Conservation (phyloP, 2,113 vertebrate genomes). For the Numenius arquata region DNA sequence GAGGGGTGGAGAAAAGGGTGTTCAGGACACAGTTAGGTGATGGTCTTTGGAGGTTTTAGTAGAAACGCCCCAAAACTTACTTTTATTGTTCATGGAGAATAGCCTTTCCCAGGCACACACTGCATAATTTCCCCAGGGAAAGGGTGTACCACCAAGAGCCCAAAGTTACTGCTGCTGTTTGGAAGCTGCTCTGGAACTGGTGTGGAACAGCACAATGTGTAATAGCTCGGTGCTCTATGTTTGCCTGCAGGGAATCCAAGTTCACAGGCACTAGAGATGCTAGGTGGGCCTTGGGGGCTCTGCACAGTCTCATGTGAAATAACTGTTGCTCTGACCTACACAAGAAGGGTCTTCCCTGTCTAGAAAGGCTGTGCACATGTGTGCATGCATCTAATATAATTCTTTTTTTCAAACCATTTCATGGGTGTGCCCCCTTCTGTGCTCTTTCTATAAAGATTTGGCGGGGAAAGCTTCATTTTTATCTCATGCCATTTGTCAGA, state of each 20-base stretch:
- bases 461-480: background rate
- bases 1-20: background rate
- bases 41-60: background rate
- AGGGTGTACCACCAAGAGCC: background rate
- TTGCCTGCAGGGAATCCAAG: background rate
- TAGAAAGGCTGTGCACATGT: accelerated
- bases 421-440: background rate
- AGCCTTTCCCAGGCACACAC: background rate
- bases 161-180: background rate
- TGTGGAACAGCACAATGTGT: background rate
- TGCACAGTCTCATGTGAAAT: background rate
- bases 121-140: background rate
- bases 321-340: background rate
- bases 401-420: background rate
- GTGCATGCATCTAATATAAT: background rate
- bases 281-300: background rate
- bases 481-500: background rate
- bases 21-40: background rate
- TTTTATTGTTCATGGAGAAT: background rate
- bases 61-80: background rate
- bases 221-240: background rate
- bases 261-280: background rate
- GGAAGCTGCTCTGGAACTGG: background rate
- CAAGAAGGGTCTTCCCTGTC: background rate
- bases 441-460: background rate